Base-by-base conservation (phyloP, 2,888 invertebrate genomes). In the Parnassius smintheus region DNA sequence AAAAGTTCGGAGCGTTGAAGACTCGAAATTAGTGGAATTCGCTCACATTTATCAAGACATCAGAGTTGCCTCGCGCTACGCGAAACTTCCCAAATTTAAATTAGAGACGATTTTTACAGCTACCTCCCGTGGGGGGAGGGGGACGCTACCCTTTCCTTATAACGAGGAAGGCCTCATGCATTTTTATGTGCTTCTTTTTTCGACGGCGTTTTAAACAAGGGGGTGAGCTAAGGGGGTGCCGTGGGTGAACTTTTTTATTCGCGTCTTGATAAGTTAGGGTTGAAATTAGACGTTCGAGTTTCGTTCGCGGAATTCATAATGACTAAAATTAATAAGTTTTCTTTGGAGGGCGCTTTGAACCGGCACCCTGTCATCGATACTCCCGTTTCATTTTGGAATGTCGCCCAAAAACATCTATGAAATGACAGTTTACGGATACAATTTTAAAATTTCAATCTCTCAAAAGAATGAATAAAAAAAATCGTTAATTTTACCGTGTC, bases 121-220 rank as follows among this genome's bases (percentile, higher is more conserved):
- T 86, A 87, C 91, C 91, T 86, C 90, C 89, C 85, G 74, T 68
- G 74, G 81, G 82, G 82, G 74, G 70, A 76, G 85, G 88, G 87
- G 83, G 80, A 73, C 77, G 85, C 88, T 92, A 90, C 92, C 92
- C 92, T 92, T 92, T 92, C 91, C 92, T 92, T 91, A 91, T 92
- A 91, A 92, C 92, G 91, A 92, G 91, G 92, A 92, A 90, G 91
- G 92, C 92, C 92, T 92, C 92, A 92, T 92, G 92, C 92, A 92
- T 92, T 92, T 92, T 92, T 92, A 92, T 92, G 92, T 92, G 91
- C 92, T 92, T 91, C 92, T 92, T 92, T 92, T 92, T 92, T 92
- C 91, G 91, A 80, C 88, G 86, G 91, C 91, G 89, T 92, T 92
- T 92, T 92, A 92, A 92, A 92, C 91, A 91, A 92, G 92, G 91